phyloP scores from a whole-genome alignment of 2,113 vertebrate genomes.

The Stegostoma tigrinum region DNA sequence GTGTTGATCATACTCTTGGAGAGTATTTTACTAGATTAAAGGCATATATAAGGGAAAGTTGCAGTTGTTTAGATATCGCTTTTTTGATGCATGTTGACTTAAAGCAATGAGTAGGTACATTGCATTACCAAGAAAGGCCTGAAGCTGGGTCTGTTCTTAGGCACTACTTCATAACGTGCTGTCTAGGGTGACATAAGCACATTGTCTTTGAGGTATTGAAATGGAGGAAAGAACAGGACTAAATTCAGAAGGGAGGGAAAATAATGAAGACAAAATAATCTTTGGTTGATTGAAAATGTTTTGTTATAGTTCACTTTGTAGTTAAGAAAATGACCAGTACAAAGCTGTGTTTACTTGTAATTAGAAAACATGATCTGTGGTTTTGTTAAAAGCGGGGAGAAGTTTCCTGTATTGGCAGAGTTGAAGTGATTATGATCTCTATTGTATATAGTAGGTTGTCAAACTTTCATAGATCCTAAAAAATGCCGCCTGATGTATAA shows the following conservation, averaged over 20 bases:
- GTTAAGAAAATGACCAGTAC: not conserved
- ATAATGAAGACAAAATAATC: not conserved
- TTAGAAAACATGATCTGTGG: not conserved
- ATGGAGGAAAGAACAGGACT: not conserved
- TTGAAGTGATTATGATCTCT: not conserved
- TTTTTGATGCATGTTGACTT: not conserved
- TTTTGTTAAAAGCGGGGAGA: conserved; percentile 9
- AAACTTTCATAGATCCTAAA: not conserved
- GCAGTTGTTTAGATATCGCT: not conserved
- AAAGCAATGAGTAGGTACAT: not conserved
- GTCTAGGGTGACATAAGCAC: not conserved
- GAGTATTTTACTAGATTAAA: not conserved
- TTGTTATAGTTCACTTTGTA: not conserved
- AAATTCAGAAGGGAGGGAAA: not conserved
- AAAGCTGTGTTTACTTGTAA: not conserved
- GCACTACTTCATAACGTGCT: not conserved
- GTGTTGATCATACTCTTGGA: not conserved
- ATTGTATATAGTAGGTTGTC: not conserved
- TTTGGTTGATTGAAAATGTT: not conserved
- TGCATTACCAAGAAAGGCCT: not conserved
- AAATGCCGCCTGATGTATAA: not conserved
- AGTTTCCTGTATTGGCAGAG: not conserved
- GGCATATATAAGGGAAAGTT: not conserved
- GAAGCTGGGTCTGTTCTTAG: not conserved
- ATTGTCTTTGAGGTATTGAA: not conserved